Conservation (phyloP, 2,888 invertebrate species). For the Cheilosia urbana region DNA sequence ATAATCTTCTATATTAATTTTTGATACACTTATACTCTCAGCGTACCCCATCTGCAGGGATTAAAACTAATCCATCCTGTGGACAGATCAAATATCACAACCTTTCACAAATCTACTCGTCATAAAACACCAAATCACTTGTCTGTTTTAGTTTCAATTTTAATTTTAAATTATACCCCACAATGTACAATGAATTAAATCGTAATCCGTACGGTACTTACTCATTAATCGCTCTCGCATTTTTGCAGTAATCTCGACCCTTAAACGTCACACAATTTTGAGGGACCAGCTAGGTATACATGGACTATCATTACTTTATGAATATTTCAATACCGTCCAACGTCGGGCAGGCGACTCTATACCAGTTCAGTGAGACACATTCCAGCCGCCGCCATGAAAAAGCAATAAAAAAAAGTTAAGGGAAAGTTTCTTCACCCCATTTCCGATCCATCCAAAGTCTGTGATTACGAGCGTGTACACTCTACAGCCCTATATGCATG, state of each 20-base stretch:
- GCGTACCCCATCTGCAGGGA: no score
- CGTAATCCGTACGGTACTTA: slow-evolving; percentile 33
- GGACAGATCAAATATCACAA: neutral
- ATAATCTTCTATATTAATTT: no score
- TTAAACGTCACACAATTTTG: slow-evolving; percentile 25
- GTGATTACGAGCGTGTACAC: slow-evolving; percentile 32
- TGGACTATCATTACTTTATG: slow-evolving; percentile 54
- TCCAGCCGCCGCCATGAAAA: slow-evolving; percentile 37
- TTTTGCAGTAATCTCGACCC: slow-evolving; percentile 9
- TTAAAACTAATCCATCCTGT: neutral
- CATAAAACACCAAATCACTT: neutral
- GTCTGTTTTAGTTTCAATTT: slow-evolving; percentile 35
- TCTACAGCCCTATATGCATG: slow-evolving; percentile 14
- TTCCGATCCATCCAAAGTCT: slow-evolving; percentile 50
- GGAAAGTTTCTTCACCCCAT: slow-evolving; percentile 60
- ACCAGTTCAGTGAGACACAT: slow-evolving; percentile 51
- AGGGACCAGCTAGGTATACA: slow-evolving; percentile 3
- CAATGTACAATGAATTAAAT: slow-evolving; percentile 33
- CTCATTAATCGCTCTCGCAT: slow-evolving; percentile 49
- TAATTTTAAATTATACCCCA: slow-evolving; percentile 55
- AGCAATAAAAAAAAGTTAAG: slow-evolving; percentile 44
- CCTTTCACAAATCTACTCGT: neutral
- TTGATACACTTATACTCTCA: no score
- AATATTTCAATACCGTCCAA: slow-evolving; percentile 64
- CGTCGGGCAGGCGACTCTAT: slow-evolving; percentile 1